Percentiles rank a stretch among this genome's conserved stretches.
Evolutionary conservation across 2,888 invertebrate genomes (phyloP).

Genomic region (Eupeodes latifasciatus): DNA sequence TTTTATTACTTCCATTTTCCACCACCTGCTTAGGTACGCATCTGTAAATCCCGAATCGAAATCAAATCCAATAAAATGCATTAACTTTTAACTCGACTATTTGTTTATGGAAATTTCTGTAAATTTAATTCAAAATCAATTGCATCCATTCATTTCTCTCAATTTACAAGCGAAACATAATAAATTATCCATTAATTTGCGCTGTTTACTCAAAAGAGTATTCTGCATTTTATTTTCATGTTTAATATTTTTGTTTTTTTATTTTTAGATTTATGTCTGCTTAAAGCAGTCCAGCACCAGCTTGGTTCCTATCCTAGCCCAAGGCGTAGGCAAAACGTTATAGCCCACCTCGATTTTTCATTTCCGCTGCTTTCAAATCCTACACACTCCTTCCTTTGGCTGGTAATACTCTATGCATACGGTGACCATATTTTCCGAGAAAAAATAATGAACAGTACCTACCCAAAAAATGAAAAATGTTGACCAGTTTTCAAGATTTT

Average conservation of each 20-base stretch:
- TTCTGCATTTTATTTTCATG: constrained; percentile 14
- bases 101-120: constrained; percentile 58
- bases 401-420: too few relatives aligned
- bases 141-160: constrained; percentile 66
- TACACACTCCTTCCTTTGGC: constrained; percentile 36
- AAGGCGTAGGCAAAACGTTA: constrained; percentile 59
- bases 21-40: background rate
- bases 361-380: constrained; percentile 69
- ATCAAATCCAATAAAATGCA: constrained; percentile 17
- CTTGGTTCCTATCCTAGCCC: constrained; percentile 21
- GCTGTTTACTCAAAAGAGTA: constrained; percentile 41
- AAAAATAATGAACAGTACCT: too few relatives aligned
- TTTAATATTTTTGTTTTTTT: background rate
- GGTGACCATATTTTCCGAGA: too few relatives aligned
- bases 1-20: background rate
- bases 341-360: constrained; percentile 55
- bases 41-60: background rate
- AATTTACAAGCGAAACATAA: constrained; percentile 64
- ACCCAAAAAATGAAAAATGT: too few relatives aligned
- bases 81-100: background rate
- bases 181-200: constrained; percentile 73
- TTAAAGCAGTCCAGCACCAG: constrained; percentile 23
- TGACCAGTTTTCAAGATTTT: too few relatives aligned
- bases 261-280: background rate
- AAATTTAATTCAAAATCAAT: constrained; percentile 68